Evolutionary conservation across 2,113 vertebrate species (phyloP).

Genomic region (Cynoglossus semilaevis): DNA sequence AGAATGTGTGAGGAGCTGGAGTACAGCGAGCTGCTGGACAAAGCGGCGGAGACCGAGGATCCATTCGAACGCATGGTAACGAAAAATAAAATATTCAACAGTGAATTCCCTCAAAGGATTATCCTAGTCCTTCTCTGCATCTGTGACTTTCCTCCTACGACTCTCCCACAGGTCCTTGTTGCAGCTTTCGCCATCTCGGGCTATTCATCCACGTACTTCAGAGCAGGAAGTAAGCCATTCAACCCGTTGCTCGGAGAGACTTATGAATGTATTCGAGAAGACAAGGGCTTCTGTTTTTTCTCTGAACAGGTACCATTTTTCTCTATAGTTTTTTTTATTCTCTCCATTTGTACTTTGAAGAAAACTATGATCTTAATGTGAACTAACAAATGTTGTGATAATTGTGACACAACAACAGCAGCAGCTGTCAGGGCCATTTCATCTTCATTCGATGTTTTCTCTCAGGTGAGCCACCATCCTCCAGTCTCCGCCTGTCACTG

Average conservation of each 20-base stretch:
- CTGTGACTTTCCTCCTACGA: slow-evolving; percentile 13
- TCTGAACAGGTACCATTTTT: slow-evolving; percentile 87
- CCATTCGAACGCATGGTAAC: slow-evolving; percentile 96
- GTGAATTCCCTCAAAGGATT: too few species aligned
- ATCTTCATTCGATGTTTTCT: slow-evolving; percentile 48
- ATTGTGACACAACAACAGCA: neutral
- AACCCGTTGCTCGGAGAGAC: slow-evolving; percentile 97
- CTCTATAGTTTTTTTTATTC: neutral
- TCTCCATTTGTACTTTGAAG: too few species aligned
- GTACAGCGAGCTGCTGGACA: slow-evolving; percentile 97
- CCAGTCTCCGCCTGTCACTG: slow-evolving; percentile 98
- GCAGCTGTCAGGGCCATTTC: slow-evolving; percentile 41
- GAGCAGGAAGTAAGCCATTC: slow-evolving; percentile 99
- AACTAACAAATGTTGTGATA: too few species aligned
- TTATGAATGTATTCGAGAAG: slow-evolving; percentile 96
- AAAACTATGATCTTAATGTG: too few species aligned
- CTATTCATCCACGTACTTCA: slow-evolving; percentile 96
- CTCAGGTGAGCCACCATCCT: slow-evolving; percentile 98
- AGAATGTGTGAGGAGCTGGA: slow-evolving; percentile 98
- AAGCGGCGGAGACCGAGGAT: slow-evolving; percentile 90
- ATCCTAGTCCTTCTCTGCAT: too few species aligned
- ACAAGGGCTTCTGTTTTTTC: slow-evolving; percentile 98
- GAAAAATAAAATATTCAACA: too few species aligned
- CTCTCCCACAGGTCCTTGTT: slow-evolving; percentile 84
- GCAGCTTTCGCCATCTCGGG: slow-evolving; percentile 97